Evolutionary conservation across 2,797 vertebrate genomes (phyloP), one percentile per base, ranked within the genome.

Genomic region (Rachycentron canadum): DNA sequence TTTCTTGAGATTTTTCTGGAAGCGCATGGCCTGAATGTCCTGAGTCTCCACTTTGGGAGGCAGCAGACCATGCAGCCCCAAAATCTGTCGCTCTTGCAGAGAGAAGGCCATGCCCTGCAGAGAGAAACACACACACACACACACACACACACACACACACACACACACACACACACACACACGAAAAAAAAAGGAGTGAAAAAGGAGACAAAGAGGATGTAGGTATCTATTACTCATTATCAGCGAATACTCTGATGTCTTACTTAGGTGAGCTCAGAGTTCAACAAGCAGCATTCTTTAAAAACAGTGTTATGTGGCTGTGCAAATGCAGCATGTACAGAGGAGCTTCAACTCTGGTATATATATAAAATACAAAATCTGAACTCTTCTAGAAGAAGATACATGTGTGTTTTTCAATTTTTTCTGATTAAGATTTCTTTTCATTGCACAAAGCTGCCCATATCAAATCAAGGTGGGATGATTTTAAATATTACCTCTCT

Each of bases 31-130:
- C 83, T 99, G 98, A 52, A 96, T 95, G 90, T 98, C 97, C 74
- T 99, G 98, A 0, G 97, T 97, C 93, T 99, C 98, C 59, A 99
- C 96, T 92, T 99, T 99, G 1, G 98, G 96, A 81, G 98, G 98
- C 1, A 99, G 90, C 49, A 99, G 94, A 13, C 98, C 98, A 69
- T 99, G 98, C 76, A 99, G 88, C 1, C 98, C 98, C 14, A 99
- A 95, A 78, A 99, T 96, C 62, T 99, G 98, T 11, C 98, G 93
- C 82, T 99, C 98, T 28, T 93, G 86, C 3, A 99, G 83, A 0
- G 96, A 94, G 77, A 99, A 99, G 25, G 98, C 98, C 98, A 99
- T 99, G 11, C 98, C 98, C 98, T 99, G 89, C 57, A 3, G 45
- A 85, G 16, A 69, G n/a, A 63, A 11, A 71, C 14, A 83, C 3